Evolutionary conservation across 2,888 invertebrate species (phyloP).

Genomic region (Stenoptilia bipunctidactyla): DNA sequence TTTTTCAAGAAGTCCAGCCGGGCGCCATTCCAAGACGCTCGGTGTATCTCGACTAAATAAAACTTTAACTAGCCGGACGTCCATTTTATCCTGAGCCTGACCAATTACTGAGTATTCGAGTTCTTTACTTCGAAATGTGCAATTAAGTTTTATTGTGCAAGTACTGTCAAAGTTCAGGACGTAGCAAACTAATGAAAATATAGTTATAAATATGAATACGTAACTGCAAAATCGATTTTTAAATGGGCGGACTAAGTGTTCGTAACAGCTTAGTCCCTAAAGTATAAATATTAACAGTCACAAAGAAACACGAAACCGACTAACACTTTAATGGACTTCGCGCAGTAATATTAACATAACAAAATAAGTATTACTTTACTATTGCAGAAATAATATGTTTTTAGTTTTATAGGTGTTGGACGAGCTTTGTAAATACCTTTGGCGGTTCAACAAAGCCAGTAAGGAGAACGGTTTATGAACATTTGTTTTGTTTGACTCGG

Average conservation of each 20-base stretch:
- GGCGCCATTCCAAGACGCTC: conserved; percentile 8
- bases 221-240: no score
- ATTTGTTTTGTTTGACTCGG: no score
- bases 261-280: no score
- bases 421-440: conserved; percentile 6
- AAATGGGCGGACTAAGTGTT: no score
- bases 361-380: conserved; percentile 10
- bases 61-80: neutral
- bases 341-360: conserved; percentile 6
- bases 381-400: conserved; percentile 13
- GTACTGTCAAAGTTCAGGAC: no score
- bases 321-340: neutral
- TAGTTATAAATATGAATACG: no score
- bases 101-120: neutral
- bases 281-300: no score
- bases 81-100: neutral
- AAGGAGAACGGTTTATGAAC: conserved; percentile 31
- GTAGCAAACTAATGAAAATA: no score
- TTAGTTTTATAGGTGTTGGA: conserved; percentile 10
- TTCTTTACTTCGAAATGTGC: neutral
- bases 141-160: neutral
- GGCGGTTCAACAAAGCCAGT: conserved; percentile 26
- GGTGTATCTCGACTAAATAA: neutral
- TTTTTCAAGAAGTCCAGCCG: conserved; percentile 32
- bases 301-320: neutral